phyloP scores from a whole-genome alignment of 2,113 vertebrate genomes.

The Syngnathus scovelli region DNA sequence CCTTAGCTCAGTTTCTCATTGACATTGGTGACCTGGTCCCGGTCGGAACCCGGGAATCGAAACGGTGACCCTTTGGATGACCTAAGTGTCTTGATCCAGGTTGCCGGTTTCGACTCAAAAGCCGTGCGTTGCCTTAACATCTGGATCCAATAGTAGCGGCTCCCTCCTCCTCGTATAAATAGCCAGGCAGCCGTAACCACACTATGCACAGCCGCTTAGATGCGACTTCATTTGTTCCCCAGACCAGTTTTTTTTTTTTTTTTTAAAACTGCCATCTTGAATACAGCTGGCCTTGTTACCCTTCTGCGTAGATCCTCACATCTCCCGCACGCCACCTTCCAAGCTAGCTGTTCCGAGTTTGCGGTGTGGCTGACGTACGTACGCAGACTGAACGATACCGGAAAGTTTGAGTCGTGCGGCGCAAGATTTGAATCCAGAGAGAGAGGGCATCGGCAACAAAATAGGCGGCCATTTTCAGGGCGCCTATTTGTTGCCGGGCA shows the following conservation, averaged over 20 bases:
- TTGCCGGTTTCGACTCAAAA: slow-evolving; percentile 48
- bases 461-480: slow-evolving; percentile 9
- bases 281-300: slow-evolving; percentile 31
- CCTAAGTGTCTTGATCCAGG: slow-evolving; percentile 14
- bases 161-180: slow-evolving; percentile 69
- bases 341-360: slow-evolving; percentile 22
- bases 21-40: no score
- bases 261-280: slow-evolving; percentile 29
- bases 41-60: background rate
- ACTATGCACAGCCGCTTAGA: slow-evolving; percentile 56
- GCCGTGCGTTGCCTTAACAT: slow-evolving; percentile 61
- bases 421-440: slow-evolving; percentile 39
- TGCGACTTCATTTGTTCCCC: slow-evolving; percentile 46
- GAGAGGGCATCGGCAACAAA: slow-evolving; percentile 38
- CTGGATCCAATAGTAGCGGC: slow-evolving; percentile 72
- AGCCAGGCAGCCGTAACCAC: slow-evolving; percentile 64
- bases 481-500: background rate
- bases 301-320: slow-evolving; percentile 8
- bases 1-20: no score
- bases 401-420: slow-evolving; percentile 49
- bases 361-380: slow-evolving; percentile 43
- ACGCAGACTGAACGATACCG: slow-evolving; percentile 17
- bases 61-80: no score
- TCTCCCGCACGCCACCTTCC: slow-evolving; percentile 23
- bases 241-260: slow-evolving; percentile 26